Conservation (phyloP, 1,140 invertebrate species). For the Drosophila malerkotliana region DNA sequence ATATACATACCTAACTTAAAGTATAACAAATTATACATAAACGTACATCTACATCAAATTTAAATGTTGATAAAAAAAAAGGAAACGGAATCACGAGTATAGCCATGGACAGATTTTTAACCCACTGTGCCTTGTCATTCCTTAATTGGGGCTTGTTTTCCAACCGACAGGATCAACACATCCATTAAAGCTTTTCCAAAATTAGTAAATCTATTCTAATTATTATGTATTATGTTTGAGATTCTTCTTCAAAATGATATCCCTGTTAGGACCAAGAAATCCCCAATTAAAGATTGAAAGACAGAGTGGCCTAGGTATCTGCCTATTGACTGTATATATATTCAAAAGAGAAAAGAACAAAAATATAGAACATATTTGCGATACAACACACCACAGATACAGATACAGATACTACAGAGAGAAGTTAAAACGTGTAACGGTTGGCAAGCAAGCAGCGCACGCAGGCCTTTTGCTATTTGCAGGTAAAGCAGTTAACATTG, state of each 20-base stretch:
- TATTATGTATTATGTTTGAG: no score
- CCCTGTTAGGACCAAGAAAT: no score
- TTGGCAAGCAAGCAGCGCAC: slow-evolving; percentile 57
- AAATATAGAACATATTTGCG: slow-evolving; percentile 56
- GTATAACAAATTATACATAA: slow-evolving; percentile 70
- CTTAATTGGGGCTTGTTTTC: neutral
- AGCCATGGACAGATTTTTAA: neutral
- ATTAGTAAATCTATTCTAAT: no score
- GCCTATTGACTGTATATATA: slow-evolving; percentile 45
- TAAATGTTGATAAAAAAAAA: slow-evolving; percentile 69
- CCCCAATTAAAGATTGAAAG: neutral
- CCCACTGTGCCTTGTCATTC: neutral
- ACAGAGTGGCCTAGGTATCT: neutral
- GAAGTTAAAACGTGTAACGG: slow-evolving; percentile 20
- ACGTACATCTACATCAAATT: slow-evolving; percentile 64
- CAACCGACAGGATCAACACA: neutral
- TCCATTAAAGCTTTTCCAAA: no score
- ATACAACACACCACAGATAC: slow-evolving; percentile 22
- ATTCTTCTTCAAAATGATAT: no score
- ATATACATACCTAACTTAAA: slow-evolving; percentile 64
- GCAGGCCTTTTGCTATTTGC: slow-evolving; percentile 70
- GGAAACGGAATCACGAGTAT: slow-evolving; percentile 15
- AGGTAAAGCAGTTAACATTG: slow-evolving; percentile 75
- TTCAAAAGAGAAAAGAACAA: slow-evolving; percentile 43
- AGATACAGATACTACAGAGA: slow-evolving; percentile 6